Conservation (phyloP, 1,140 invertebrate species). For the Lordiphosa stackelbergi region DNA sequence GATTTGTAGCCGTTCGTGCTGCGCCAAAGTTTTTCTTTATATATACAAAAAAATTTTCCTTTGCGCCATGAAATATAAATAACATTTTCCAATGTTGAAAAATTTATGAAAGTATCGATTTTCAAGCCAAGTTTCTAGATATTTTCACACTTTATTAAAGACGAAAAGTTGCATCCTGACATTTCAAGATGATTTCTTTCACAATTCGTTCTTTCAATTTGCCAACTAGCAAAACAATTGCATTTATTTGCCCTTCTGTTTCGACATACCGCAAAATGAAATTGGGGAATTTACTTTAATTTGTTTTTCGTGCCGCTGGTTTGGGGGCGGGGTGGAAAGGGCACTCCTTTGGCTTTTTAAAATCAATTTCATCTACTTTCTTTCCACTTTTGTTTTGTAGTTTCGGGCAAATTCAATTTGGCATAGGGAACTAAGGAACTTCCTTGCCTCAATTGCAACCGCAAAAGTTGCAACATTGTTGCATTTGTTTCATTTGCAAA, state of each 20-base stretch:
- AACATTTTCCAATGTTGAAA: constrained; percentile 69
- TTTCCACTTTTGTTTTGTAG: constrained; percentile 52
- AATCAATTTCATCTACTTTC: constrained; percentile 74
- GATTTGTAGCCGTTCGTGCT: constrained; percentile 73
- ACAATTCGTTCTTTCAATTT: constrained; percentile 44
- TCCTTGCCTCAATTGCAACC: constrained; percentile 60
- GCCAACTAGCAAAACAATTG: constrained; percentile 14
- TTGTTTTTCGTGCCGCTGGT: constrained; percentile 69
- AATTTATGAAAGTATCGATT: constrained; percentile 74
- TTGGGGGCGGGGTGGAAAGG: not conserved
- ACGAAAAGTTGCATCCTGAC: constrained; percentile 40
- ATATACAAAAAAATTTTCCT: constrained; percentile 25
- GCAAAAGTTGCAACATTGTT: constrained; percentile 26
- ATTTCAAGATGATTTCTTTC: constrained; percentile 14
- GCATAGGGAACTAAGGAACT: constrained; percentile 40
- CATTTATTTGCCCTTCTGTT: constrained; percentile 18
- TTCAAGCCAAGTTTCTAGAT: constrained; percentile 52
- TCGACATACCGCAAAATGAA: constrained; percentile 60
- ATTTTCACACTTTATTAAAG: constrained; percentile 76
- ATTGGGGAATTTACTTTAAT: constrained; percentile 74
- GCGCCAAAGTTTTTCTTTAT: constrained; percentile 63
- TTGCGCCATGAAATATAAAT: constrained; percentile 69
- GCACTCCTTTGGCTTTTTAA: constrained; percentile 42
- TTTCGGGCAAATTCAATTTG: constrained; percentile 70
- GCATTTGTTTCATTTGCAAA: constrained; percentile 47